Conservation (phyloP, 2,888 invertebrate genomes). For the Tetranychus truncatus region DNA sequence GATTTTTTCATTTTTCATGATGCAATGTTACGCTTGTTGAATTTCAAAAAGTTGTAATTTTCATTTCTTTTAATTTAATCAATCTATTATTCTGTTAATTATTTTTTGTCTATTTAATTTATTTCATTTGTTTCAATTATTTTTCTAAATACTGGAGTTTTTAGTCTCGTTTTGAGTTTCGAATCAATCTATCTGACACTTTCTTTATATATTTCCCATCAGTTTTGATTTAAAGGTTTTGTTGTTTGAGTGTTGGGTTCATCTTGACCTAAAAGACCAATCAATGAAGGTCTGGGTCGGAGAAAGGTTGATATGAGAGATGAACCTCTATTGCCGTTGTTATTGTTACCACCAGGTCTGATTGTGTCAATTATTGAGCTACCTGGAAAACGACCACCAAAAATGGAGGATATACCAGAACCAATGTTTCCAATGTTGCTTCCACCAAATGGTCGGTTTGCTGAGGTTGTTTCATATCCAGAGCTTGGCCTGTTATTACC, state of each 20-base stretch:
- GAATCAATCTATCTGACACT: background rate
- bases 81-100: too few species aligned
- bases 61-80: too few species aligned
- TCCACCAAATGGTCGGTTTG: background rate
- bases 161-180: too few species aligned
- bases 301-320: background rate
- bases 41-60: too few species aligned
- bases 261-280: background rate
- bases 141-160: too few species aligned
- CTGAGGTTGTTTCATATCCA: background rate
- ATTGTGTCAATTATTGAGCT: background rate
- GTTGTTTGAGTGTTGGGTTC: background rate
- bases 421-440: background rate
- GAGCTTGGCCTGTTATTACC: background rate
- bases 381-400: background rate
- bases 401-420: background rate
- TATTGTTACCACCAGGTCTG: background rate
- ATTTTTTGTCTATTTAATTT: too few species aligned
- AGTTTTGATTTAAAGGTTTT: background rate
- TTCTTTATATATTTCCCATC: background rate
- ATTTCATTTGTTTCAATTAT: too few species aligned
- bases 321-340: background rate
- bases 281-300: background rate
- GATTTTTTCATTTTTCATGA: too few species aligned
- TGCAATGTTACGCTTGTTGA: too few species aligned